Evolutionary conservation across 2,113 vertebrate genomes (phyloP).

Genomic region (Sinocyclocheilus maitianheensis): DNA sequence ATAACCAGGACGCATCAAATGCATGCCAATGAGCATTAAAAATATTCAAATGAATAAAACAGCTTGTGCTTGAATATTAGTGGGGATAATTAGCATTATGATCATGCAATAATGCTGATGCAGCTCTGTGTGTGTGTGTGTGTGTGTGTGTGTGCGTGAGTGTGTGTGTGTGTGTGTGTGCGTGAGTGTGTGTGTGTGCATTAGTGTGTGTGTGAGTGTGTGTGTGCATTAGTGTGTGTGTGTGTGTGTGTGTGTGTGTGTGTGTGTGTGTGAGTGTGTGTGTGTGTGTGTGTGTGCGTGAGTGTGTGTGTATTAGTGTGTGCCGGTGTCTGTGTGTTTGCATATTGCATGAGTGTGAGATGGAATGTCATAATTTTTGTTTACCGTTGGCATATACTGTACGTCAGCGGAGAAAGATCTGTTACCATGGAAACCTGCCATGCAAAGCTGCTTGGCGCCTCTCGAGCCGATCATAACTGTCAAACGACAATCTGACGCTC

Average conservation of each 20-base stretch:
- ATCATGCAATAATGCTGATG: not conserved
- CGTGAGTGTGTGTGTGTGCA: not conserved
- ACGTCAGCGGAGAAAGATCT: conserved; percentile 57
- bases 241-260: too few relatives aligned
- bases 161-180: not conserved
- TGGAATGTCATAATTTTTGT: conserved; percentile 20
- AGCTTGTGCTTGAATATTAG: not conserved
- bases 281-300: too few relatives aligned
- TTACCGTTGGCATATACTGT: conserved; percentile 44
- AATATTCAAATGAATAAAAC: not conserved
- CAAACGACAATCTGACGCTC: conserved; percentile 65
- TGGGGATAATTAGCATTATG: not conserved
- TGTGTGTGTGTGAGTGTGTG: too few relatives aligned
- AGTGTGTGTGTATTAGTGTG: too few relatives aligned
- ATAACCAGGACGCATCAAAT: not conserved
- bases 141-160: not conserved
- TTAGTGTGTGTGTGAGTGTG: too few relatives aligned
- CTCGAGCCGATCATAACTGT: conserved; percentile 67
- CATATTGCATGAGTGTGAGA: too few relatives aligned
- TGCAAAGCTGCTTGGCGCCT: conserved; percentile 66
- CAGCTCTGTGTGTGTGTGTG: not conserved
- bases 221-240: too few relatives aligned
- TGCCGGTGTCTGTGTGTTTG: too few relatives aligned
- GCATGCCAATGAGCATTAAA: not conserved
- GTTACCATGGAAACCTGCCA: conserved; percentile 78